Conservation (phyloP, 2,888 invertebrate genomes). For the Torymus aiolomorphi region DNA sequence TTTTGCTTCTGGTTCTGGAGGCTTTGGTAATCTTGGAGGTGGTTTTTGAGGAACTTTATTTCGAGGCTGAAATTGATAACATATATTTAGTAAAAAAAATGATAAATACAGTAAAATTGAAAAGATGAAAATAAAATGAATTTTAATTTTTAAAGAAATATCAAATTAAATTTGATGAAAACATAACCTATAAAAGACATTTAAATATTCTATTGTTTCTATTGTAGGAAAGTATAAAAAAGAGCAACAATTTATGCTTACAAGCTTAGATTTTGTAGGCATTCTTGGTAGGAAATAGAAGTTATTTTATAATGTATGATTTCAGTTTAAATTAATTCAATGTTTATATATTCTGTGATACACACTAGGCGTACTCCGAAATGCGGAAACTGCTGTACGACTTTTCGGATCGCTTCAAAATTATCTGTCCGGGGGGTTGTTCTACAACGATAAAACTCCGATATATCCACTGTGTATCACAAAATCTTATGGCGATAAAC, state of each 20-base stretch:
- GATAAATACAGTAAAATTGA: too few species aligned
- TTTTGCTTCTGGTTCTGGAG: conserved; percentile 28
- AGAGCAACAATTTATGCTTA: conserved; percentile 15
- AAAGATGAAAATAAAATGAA: neutral
- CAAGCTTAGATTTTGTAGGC: conserved; percentile 46
- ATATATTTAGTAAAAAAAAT: too few species aligned
- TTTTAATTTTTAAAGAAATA: neutral
- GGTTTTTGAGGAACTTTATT: conserved; percentile 32
- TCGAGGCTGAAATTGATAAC: conserved; percentile 24
- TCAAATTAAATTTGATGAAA: conserved; percentile 5
- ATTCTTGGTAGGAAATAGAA: neutral
- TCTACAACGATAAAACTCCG: too few species aligned
- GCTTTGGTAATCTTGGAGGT: conserved; percentile 26
- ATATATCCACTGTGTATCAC: too few species aligned
- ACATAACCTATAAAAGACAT: conserved; percentile 38
- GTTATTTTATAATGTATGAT: too few species aligned
- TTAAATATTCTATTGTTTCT: neutral
- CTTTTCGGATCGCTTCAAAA: too few species aligned
- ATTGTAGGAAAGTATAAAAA: neutral
- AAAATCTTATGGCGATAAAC: too few species aligned
- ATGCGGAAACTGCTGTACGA: too few species aligned
- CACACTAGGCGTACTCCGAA: too few species aligned
- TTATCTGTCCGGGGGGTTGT: too few species aligned
- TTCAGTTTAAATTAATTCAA: too few species aligned
- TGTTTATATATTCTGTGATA: too few species aligned